Conservation (phyloP, 2,888 invertebrate species). For the Julus scanicus region DNA sequence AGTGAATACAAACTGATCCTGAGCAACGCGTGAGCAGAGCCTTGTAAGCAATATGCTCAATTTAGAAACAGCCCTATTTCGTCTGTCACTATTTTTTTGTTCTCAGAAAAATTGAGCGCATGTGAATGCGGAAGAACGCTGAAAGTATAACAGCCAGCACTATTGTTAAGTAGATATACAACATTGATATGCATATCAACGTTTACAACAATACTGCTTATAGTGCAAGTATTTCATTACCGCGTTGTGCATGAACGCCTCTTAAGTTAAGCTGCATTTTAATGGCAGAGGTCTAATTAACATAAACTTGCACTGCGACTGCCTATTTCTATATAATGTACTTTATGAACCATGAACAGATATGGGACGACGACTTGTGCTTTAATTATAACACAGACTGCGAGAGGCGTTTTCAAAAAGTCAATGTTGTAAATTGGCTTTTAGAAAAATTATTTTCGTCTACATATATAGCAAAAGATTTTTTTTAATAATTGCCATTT, state of each 20-base stretch:
- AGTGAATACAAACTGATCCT: no score
- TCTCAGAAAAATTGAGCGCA: neutral
- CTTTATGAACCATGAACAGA: slow-evolving; percentile 20
- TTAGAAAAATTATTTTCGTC: neutral
- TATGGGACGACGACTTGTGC: slow-evolving; percentile 1
- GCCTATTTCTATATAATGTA: neutral
- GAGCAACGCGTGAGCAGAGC: no score
- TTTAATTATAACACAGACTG: slow-evolving; percentile 11
- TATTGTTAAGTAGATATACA: neutral
- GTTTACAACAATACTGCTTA: slow-evolving; percentile 11
- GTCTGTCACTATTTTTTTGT: neutral
- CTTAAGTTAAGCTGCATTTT: slow-evolving; percentile 9
- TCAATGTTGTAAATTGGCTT: no score
- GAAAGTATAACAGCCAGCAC: neutral
- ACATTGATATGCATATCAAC: slow-evolving; percentile 33
- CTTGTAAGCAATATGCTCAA: no score
- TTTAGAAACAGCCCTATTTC: no score
- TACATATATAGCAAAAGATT: neutral
- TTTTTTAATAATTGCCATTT: neutral
- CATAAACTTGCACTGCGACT: neutral
- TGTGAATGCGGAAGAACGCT: neutral
- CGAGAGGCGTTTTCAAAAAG: neutral
- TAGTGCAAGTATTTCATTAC: slow-evolving; percentile 26
- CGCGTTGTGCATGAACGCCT: slow-evolving; percentile 19
- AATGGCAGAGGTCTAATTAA: slow-evolving; percentile 27